Conservation (phyloP, 2,888 invertebrate genomes). For the Carpatolechia fugitivella region DNA sequence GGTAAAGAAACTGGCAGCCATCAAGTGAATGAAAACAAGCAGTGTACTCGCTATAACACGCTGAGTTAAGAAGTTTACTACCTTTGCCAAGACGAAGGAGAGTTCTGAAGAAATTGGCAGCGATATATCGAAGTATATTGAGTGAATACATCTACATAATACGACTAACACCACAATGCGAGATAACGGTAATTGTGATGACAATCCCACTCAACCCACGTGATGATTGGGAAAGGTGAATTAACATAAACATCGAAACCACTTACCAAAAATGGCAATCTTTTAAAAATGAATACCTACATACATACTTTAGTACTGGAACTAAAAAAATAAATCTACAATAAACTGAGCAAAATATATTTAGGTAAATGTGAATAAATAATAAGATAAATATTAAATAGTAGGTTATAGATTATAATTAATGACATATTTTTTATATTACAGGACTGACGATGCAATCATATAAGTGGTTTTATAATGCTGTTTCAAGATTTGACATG, state of each 20-base stretch:
- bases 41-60: background rate
- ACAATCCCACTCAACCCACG: slow-evolving; percentile 50
- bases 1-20: background rate
- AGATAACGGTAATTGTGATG: slow-evolving; percentile 61
- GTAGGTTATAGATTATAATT: no score
- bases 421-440: no score
- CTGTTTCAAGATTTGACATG: no score
- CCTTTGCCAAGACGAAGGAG: slow-evolving; percentile 8
- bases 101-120: slow-evolving; percentile 37
- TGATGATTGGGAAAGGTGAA: slow-evolving; percentile 34
- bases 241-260: slow-evolving; percentile 27
- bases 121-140: slow-evolving; percentile 40
- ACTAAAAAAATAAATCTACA: no score
- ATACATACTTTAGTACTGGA: no score
- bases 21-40: background rate
- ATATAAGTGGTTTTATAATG: no score
- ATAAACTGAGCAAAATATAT: no score
- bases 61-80: background rate
- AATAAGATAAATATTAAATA: no score
- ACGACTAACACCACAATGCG: slow-evolving; percentile 43
- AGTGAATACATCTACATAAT: slow-evolving; percentile 59
- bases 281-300: background rate
- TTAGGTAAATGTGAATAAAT: no score
- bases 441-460: no score
- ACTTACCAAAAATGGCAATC: background rate